Evolutionary conservation across 2,113 vertebrate species (phyloP).

Genomic region (Furnarius figulus): DNA sequence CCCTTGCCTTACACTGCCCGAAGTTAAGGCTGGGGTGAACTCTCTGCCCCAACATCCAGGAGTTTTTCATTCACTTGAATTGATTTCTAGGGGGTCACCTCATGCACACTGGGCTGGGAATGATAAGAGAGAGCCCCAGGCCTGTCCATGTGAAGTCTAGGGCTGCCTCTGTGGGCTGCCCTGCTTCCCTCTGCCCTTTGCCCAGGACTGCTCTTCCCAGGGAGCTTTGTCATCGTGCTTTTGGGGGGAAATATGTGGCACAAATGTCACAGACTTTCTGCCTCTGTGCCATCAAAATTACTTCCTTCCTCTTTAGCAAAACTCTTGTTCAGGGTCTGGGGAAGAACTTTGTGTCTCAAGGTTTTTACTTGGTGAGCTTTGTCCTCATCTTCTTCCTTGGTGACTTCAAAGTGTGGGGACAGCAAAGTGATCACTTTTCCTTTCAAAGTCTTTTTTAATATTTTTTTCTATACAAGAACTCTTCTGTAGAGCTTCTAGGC

Average conservation of each 20-base stretch:
- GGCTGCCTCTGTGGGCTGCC: neutral
- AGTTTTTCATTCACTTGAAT: accelerated
- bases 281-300: neutral
- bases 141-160: neutral
- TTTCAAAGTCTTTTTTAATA: neutral
- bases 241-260: neutral
- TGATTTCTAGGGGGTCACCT: neutral
- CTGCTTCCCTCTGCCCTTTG: neutral
- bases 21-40: neutral
- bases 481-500: neutral
- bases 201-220: neutral
- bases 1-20: accelerated
- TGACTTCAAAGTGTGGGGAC: neutral
- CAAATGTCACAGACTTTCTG: neutral
- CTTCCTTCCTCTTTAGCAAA: neutral
- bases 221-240: accelerated
- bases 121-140: too few relatives aligned
- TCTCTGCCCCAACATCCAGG: neutral
- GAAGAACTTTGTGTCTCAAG: neutral
- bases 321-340: neutral
- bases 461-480: neutral
- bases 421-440: neutral
- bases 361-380: neutral
- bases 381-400: neutral
- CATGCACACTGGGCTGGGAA: neutral